Conservation (phyloP, 2,888 invertebrate species). For the Andrena camellia region DNA sequence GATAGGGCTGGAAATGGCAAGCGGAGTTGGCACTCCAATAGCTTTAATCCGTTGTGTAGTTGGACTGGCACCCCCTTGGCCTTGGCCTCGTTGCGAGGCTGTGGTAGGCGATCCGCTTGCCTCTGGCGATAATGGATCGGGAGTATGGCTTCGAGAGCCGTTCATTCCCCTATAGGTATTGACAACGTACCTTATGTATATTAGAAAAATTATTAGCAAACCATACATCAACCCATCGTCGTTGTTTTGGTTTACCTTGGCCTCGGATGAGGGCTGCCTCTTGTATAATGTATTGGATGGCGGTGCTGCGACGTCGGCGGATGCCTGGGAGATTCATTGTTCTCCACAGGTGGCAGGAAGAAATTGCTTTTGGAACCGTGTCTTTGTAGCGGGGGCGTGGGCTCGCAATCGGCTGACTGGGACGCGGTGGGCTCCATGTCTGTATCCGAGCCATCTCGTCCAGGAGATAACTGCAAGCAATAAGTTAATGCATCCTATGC, state of each 20-base stretch:
- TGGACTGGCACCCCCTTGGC: slow-evolving; percentile 89
- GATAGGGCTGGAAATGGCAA: slow-evolving; percentile 94
- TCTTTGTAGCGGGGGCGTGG: slow-evolving; percentile 94
- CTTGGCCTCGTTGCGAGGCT: slow-evolving; percentile 81
- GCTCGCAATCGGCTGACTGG: slow-evolving; percentile 96
- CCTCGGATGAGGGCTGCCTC: slow-evolving; percentile 93
- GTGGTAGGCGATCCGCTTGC: slow-evolving; percentile 85
- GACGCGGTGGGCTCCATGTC: slow-evolving; percentile 96
- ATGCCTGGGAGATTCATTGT: slow-evolving; percentile 84
- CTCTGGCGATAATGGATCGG: slow-evolving; percentile 88
- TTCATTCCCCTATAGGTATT: slow-evolving; percentile 87
- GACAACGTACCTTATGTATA: slow-evolving; percentile 58
- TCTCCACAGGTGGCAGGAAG: slow-evolving; percentile 91
- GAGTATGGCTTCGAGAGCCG: slow-evolving; percentile 88
- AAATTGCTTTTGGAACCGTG: slow-evolving; percentile 95
- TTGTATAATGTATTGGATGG: slow-evolving; percentile 87
- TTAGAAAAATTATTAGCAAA: slow-evolving; percentile 50
- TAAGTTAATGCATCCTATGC: neutral
- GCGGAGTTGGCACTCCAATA: slow-evolving; percentile 94
- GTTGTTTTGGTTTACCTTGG: slow-evolving; percentile 86
- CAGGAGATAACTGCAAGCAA: slow-evolving; percentile 90
- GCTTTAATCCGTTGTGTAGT: slow-evolving; percentile 96
- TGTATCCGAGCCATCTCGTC: slow-evolving; percentile 92
- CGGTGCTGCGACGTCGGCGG: slow-evolving; percentile 85
- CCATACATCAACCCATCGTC: slow-evolving; percentile 4